Percentiles rank a stretch among this genome's conserved stretches.
Conservation (phyloP, 2,113 vertebrate species). For the Calidris pygmaea region DNA sequence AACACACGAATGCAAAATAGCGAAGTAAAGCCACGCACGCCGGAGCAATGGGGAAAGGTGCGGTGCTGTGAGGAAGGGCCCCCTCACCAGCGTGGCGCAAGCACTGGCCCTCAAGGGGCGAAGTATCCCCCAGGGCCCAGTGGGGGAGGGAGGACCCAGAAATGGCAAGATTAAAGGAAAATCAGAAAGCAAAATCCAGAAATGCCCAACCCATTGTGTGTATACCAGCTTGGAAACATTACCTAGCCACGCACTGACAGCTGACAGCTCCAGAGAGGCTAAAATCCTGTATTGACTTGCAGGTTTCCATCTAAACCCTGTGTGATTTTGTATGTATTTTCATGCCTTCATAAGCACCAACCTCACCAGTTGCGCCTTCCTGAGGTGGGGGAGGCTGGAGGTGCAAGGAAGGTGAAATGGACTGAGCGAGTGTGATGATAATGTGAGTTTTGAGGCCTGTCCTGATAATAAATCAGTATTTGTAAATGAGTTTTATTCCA, state of each 20-base stretch:
- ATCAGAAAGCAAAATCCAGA: accelerated
- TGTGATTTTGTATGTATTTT: neutral
- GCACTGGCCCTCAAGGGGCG: accelerated
- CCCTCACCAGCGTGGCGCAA: accelerated
- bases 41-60: no score
- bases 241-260: no score
- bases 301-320: neutral
- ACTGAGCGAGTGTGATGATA: accelerated
- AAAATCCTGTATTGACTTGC: neutral
- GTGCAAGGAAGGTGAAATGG: neutral
- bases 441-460: neutral
- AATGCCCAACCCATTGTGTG: no score
- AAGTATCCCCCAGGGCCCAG: no score
- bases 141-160: neutral
- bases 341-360: neutral
- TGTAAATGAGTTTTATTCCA: neutral
- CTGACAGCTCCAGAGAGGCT: neutral
- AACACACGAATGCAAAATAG: neutral
- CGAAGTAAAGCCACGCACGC: neutral
- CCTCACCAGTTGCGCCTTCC: neutral
- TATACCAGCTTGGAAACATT: accelerated
- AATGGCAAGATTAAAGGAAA: neutral
- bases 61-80: neutral
- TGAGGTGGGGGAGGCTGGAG: no score
- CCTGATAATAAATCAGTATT: neutral